A percentile compares a stretch with the other conserved stretches of the same genome.
Conservation (phyloP, 2,797 vertebrate species). For the Squalus acanthias region DNA sequence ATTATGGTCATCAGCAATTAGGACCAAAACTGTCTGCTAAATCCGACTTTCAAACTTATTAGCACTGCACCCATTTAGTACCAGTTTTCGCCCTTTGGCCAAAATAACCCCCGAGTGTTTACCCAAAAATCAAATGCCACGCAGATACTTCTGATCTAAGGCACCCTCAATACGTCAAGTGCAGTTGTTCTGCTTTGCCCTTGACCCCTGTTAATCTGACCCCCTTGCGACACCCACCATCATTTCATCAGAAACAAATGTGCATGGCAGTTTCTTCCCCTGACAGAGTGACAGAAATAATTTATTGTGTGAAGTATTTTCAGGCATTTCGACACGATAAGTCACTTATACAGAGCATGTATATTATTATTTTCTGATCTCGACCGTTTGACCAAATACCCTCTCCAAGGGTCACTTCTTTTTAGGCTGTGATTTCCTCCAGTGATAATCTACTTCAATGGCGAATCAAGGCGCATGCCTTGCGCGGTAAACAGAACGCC, state of each 20-base stretch:
- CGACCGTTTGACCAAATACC: neutral
- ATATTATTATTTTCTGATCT: neutral
- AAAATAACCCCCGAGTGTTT: neutral
- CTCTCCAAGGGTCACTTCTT: neutral
- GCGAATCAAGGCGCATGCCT: neutral
- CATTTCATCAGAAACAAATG: neutral
- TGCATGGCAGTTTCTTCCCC: neutral
- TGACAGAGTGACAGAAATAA: neutral
- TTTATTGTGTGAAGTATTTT: constrained; percentile 16
- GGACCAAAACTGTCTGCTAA: neutral
- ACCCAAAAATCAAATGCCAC: neutral
- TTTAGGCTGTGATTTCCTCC: neutral
- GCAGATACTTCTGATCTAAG: neutral
- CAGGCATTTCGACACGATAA: neutral
- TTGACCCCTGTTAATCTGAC: neutral
- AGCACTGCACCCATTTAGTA: neutral
- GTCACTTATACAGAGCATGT: neutral
- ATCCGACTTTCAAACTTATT: neutral
- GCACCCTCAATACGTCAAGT: neutral
- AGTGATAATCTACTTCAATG: neutral
- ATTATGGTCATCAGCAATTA: too few relatives aligned
- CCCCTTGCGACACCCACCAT: neutral
- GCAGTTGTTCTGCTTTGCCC: neutral
- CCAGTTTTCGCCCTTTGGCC: neutral
- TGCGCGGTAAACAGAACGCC: neutral